Base-by-base conservation (phyloP, 2,797 vertebrate genomes). In the Manis pentadactyla region DNA sequence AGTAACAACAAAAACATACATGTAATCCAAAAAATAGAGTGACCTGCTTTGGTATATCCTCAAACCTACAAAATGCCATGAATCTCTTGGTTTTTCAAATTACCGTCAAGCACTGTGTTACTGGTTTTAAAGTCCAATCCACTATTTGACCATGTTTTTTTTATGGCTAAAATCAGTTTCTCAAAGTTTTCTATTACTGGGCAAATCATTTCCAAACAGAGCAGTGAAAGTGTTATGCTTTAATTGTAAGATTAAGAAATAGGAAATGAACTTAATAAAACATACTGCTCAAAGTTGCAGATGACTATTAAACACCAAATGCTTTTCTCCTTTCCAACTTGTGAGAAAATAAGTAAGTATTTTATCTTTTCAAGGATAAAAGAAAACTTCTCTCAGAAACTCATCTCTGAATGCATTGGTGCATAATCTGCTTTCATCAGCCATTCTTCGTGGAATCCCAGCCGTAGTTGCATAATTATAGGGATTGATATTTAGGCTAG, bases 231-330 rank as follows among this genome's bases (percentile, higher is more conserved):
- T 88, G 0, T 37, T 87, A 37, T 55, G 7, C 0, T 0, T 34
- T 75, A 42, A 79, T 86, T 53, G 13, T 51, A 88, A 93, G 14
- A 79, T 59, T 71, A 64, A 34, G 8, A 93, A 85, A 66, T 29
- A 73, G 18, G 55, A 90, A 78, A 53, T 73, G 27, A 87, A 87
- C 11, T 17, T 75, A 11, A n/a, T 90, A 81, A 87, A 93, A 68
- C 23, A 71, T 69, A 61, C 64, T 86, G 27, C 8, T 96, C 59
- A 77, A 85, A 73, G 23, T 75, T 49, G 14, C 21, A 86, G 75
- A 85, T 85, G 55, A 63, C 39, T 79, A n/a, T n/a, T 18, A 77
- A 68, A 21, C 29, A 63, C 37, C 9, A 63, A 89, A 66, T 51
- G 55, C 78, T 88, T n/a, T 51, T 93, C 55, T 74, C 1, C 25